These are phyloP conservation scores for Lethenteron camtschaticum DNA, from an alignment of 2,113 vertebrate genomes.

Conservation along the genomic window DNA sequence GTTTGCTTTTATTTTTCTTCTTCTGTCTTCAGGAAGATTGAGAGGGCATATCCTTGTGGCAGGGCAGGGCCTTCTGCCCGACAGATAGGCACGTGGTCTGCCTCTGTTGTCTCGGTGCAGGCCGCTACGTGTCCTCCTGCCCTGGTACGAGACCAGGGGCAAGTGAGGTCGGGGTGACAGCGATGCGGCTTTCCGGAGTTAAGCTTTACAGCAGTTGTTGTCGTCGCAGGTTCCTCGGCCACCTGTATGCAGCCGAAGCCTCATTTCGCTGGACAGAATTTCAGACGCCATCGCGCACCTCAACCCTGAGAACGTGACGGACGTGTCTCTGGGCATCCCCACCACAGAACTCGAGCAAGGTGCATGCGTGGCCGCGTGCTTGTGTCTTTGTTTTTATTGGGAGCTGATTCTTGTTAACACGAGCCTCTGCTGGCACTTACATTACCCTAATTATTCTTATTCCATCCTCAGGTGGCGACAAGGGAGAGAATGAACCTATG, in stretches of 20 bases:
- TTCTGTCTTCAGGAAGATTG: too few species aligned
- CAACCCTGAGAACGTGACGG: constrained; percentile 84
- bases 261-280: constrained; percentile 92
- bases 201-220: background rate
- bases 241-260: constrained; percentile 93
- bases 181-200: too few species aligned
- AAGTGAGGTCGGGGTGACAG: too few species aligned
- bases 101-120: too few species aligned
- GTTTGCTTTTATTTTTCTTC: too few species aligned
- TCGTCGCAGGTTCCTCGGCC: constrained; percentile 61
- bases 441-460: background rate
- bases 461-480: constrained; percentile 45
- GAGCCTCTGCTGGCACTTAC: background rate
- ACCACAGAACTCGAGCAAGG: constrained; percentile 89
- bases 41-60: too few species aligned
- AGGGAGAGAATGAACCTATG: constrained; percentile 67
- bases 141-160: too few species aligned
- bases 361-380: constrained; percentile 13
- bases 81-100: too few species aligned
- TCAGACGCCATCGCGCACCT: constrained; percentile 88
- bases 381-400: constrained; percentile 10
- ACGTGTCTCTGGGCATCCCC: constrained; percentile 67
- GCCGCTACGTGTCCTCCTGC: too few species aligned
- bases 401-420: background rate
- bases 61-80: too few species aligned